Conservation (phyloP, 2,113 vertebrate species). For the Limnothrissa miodon region DNA sequence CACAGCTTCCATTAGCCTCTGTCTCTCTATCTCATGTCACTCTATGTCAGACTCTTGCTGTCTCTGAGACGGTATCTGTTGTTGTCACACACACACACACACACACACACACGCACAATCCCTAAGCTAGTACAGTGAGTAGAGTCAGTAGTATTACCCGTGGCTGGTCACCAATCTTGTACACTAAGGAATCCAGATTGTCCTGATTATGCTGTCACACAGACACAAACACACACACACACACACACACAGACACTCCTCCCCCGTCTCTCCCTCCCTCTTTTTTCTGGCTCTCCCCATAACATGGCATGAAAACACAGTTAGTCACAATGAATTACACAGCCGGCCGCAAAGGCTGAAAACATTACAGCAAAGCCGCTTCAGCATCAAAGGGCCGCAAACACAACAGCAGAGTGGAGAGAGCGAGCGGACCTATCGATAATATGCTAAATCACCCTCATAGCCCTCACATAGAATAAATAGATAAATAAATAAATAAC, state of each 20-base stretch:
- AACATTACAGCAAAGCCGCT: not conserved
- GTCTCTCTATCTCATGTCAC: not conserved
- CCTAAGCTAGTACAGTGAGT: not conserved
- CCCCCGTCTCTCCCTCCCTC: not conserved
- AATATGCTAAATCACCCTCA: not conserved
- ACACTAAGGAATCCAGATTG: slow-evolving; percentile 13
- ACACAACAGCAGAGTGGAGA: not conserved
- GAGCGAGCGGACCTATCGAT: not conserved
- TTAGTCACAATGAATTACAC: slow-evolving; percentile 14
- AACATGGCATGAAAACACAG: slow-evolving; percentile 7
- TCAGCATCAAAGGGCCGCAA: not conserved
- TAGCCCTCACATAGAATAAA: not conserved
- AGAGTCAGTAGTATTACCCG: not conserved
- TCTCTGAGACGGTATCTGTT: not conserved
- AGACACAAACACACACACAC: not conserved
- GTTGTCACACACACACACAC: not conserved
- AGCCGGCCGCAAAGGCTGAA: not conserved
- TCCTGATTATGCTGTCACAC: slow-evolving; percentile 12
- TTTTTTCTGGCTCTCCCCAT: not conserved
- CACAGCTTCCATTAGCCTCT: not conserved
- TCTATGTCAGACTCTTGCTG: not conserved
- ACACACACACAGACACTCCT: not conserved
- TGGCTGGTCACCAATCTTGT: slow-evolving; percentile 2
- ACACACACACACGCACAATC: not conserved
- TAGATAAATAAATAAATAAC: slow-evolving; percentile 40